Percentiles rank a stretch among this genome's conserved stretches.
Evolutionary conservation across 2,888 invertebrate genomes (phyloP).

Genomic region (Epistrophe grossulariae): DNA sequence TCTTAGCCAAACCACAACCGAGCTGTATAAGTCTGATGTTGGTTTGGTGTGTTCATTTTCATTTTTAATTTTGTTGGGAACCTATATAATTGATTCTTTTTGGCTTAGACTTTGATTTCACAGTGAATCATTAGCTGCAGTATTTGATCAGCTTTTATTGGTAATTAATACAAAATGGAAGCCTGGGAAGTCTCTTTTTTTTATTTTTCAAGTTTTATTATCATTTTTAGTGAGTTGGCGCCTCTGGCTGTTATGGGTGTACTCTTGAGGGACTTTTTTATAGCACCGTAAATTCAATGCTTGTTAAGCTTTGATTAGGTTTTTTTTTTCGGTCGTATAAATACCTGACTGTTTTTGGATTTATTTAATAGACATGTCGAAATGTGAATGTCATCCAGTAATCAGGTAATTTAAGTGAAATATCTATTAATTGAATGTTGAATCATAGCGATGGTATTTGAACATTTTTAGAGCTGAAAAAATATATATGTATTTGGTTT

Average conservation of each 20-base stretch:
- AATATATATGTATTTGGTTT: too few species aligned
- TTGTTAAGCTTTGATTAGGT: constrained; percentile 35
- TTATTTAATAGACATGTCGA: constrained; percentile 52
- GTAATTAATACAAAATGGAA: constrained; percentile 71
- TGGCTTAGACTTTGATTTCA: constrained; percentile 59
- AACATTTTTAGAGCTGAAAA: neutral
- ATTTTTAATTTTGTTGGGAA: constrained; percentile 8
- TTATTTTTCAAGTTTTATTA: constrained; percentile 39
- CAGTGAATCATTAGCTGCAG: constrained; percentile 63
- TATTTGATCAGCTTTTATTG: constrained; percentile 65
- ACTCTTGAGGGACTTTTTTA: constrained; percentile 43
- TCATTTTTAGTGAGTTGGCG: constrained; percentile 57
- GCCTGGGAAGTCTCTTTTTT: constrained; percentile 45
- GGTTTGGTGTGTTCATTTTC: constrained; percentile 1
- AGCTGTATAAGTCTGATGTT: neutral
- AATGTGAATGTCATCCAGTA: constrained; percentile 22
- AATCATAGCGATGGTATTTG: constrained; percentile 22
- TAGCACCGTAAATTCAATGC: constrained; percentile 59
- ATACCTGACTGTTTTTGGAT: constrained; percentile 6
- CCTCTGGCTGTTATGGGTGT: constrained; percentile 30
- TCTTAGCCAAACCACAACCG: neutral
- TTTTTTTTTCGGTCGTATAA: neutral
- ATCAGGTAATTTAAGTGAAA: constrained; percentile 6
- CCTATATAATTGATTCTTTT: constrained; percentile 39
- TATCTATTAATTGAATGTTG: neutral